These are phyloP conservation scores for Jordanella pulchra DNA, from an alignment of 2,797 vertebrate species.

Conservation along the genomic window DNA sequence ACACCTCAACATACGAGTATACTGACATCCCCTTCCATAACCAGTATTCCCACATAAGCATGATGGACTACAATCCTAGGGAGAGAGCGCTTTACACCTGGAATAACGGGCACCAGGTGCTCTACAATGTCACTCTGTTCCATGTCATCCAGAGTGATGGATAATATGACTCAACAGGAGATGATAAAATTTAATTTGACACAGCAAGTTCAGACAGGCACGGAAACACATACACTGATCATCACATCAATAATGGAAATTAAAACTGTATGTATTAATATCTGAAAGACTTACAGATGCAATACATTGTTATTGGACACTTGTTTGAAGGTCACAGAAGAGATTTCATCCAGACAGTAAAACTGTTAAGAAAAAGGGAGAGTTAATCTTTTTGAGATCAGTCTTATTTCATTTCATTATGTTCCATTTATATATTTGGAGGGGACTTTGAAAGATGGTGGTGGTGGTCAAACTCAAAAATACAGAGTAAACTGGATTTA, in stretches of 20 bases:
- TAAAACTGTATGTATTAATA: slow-evolving; percentile 35
- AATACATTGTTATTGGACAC: slow-evolving; percentile 44
- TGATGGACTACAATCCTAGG: slow-evolving; percentile 98
- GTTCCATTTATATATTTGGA: slow-evolving; percentile 46
- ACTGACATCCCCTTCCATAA: slow-evolving; percentile 97
- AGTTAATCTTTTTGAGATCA: slow-evolving; percentile 42
- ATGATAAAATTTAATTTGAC: neutral
- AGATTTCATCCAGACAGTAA: slow-evolving; percentile 31
- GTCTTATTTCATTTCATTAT: slow-evolving; percentile 53
- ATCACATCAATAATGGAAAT: slow-evolving; percentile 30
- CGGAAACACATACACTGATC: slow-evolving; percentile 13
- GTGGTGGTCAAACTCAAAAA: slow-evolving; percentile 12
- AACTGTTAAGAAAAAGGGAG: slow-evolving; percentile 15
- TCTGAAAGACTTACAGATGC: slow-evolving; percentile 50
- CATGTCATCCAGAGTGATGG: slow-evolving; percentile 86
- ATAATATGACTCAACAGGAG: slow-evolving; percentile 24
- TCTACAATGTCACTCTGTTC: slow-evolving; percentile 95
- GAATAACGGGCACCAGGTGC: slow-evolving; percentile 98
- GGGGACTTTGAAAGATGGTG: slow-evolving; percentile 43
- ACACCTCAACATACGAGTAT: slow-evolving; percentile 92
- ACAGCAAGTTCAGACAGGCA: slow-evolving; percentile 5
- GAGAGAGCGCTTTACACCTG: slow-evolving; percentile 93
- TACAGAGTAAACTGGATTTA: slow-evolving; percentile 36
- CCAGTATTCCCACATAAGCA: slow-evolving; percentile 97
- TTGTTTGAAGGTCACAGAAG: slow-evolving; percentile 47